A percentile compares a stretch with the other conserved stretches of the same genome.
Conservation (phyloP, 2,888 invertebrate genomes). For the Drosophila merina region DNA sequence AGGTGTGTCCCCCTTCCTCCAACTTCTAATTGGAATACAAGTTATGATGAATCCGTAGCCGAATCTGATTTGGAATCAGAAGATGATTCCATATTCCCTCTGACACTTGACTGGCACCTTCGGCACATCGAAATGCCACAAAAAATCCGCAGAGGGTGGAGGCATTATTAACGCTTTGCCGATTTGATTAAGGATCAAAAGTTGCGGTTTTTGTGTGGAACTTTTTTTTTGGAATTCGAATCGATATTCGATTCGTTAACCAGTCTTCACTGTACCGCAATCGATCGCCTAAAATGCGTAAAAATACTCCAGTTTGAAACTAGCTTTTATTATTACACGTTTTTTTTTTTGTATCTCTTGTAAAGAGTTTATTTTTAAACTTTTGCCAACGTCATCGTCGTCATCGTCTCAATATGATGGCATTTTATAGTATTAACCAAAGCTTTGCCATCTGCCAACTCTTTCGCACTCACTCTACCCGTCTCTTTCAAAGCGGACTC, state of each 20-base stretch:
- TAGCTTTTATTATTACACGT: constrained; percentile 8
- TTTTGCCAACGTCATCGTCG: constrained; percentile 67
- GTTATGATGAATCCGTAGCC: not conserved
- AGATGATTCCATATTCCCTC: constrained; percentile 40
- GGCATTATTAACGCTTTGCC: constrained; percentile 76
- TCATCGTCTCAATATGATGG: constrained; percentile 65
- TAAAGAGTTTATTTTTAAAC: constrained; percentile 22
- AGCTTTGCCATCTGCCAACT: constrained; percentile 47
- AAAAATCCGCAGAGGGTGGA: constrained; percentile 30
- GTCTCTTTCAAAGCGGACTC: constrained; percentile 15
- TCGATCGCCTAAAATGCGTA: constrained; percentile 43
- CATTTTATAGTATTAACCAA: constrained; percentile 78
- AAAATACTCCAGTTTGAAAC: constrained; percentile 24
- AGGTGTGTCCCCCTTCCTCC: not conserved
- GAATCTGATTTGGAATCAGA: not conserved
- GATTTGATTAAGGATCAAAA: constrained; percentile 70
- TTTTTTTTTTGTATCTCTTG: not conserved
- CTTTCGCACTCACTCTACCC: constrained; percentile 12
- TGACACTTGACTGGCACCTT: constrained; percentile 64
- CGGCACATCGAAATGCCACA: constrained; percentile 49
- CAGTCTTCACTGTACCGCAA: not conserved
- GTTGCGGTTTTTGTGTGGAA: constrained; percentile 51
- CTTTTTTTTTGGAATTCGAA: constrained; percentile 1
- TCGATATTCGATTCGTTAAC: not conserved
- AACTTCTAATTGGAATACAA: not conserved